phyloP scores from a whole-genome alignment of 1,140 invertebrate species.

The Ceratitis capitata region DNA sequence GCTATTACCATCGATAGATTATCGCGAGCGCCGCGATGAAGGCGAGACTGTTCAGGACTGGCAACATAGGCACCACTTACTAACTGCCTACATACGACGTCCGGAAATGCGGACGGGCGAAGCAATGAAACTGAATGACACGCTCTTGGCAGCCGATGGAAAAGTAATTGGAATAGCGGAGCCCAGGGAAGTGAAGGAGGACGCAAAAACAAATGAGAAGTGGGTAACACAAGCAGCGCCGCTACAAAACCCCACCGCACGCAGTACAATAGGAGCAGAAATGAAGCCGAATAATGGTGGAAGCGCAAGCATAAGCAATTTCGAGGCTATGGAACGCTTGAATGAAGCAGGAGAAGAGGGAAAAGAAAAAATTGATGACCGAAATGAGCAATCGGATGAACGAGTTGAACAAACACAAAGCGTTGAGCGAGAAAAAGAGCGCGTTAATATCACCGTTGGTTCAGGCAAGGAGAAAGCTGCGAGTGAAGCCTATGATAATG shows the following conservation, averaged over 20 bases:
- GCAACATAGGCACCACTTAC: neutral
- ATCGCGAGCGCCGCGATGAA: neutral
- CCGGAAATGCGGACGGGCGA: conserved; percentile 8
- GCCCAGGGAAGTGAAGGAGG: neutral
- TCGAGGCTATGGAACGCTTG: neutral
- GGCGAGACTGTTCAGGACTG: neutral
- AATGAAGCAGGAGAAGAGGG: neutral
- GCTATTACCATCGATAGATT: neutral
- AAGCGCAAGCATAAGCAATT: neutral
- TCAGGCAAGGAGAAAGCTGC: neutral
- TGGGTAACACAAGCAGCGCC: neutral
- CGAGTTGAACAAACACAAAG: neutral
- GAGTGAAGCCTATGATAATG: neutral
- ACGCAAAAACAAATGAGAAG: neutral
- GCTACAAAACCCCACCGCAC: neutral
- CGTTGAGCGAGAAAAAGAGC: neutral
- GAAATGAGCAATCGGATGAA: neutral
- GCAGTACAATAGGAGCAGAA: neutral
- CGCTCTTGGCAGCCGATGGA: neutral
- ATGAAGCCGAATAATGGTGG: neutral
- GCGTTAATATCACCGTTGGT: neutral
- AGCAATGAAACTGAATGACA: conserved; percentile 15
- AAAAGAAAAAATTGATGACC: neutral
- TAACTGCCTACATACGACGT: neutral
- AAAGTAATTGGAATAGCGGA: neutral